Evolutionary conservation across 2,888 invertebrate species (phyloP).

Genomic region (Papilio demoleus): DNA sequence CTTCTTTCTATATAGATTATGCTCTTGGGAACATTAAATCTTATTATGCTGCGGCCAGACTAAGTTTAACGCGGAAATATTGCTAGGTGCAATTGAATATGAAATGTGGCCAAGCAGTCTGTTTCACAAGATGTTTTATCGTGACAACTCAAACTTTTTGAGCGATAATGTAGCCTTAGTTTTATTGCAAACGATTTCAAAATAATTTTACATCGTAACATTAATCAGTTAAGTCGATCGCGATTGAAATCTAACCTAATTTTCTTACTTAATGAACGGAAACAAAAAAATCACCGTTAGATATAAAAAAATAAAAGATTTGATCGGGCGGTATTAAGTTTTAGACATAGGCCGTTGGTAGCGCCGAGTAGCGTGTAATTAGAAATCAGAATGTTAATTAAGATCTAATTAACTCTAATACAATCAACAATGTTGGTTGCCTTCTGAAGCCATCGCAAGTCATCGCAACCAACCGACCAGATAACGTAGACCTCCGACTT

Average conservation of each 20-base stretch:
- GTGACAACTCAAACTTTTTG: too few species aligned
- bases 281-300: conserved; percentile 52
- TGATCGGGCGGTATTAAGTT: conserved; percentile 69
- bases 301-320: conserved; percentile 73
- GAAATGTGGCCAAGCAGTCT: too few species aligned
- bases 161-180: too few species aligned
- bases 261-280: conserved; percentile 59
- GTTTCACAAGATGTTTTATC: too few species aligned
- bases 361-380: conserved; percentile 81
- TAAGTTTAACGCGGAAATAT: too few species aligned
- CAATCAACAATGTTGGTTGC: conserved; percentile 82
- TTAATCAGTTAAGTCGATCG: conserved; percentile 49
- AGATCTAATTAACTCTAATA: conserved; percentile 83
- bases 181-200: too few species aligned
- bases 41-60: not conserved
- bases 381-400: conserved; percentile 83
- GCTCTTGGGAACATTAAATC: not conserved
- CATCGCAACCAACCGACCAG: conserved; percentile 66
- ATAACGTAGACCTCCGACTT: conserved; percentile 62
- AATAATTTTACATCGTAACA: conserved; percentile 31
- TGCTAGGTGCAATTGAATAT: too few species aligned
- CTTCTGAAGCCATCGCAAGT: conserved; percentile 80
- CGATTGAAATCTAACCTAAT: conserved; percentile 61
- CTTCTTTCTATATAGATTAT: too few species aligned
- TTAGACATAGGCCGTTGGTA: conserved; percentile 75